Evolutionary conservation across 2,113 vertebrate genomes (phyloP), one percentile per base, ranked within the genome.

Genomic region (Nothobranchius kuhntae): DNA sequence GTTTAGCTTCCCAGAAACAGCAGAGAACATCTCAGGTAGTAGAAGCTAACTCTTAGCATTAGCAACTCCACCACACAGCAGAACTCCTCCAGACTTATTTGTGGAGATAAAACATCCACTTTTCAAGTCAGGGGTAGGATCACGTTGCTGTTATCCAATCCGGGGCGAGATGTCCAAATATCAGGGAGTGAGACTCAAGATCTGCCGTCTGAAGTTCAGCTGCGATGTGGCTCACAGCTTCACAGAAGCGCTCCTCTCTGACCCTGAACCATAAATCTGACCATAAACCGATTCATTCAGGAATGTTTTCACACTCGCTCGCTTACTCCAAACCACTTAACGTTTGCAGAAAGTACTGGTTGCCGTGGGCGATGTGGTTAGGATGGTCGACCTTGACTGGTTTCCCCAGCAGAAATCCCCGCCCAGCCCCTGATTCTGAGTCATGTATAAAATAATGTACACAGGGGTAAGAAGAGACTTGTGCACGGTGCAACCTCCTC

Each of bases 321-420:
- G 54, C 72, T 66, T 44, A 38, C 59, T 70, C 71, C 46, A 70
- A 82, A 80, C 52, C 68, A 55, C 82, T 71, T 60, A 1, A 26
- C 47, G 52, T 65, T 51, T 70, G 78, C 76, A 85, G 75, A 79
- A 78, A 68, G 66, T 53, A 53, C 60, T 36, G 51, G 73, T 60
- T 61, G 61, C 38, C 65, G 68, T 47, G 75, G 69, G 55, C 0
- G 44, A n/a, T 54, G 73, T 61, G 62, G 83, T 84, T 62, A 30
- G 14, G 14, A 53, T 44, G 59, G 71, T 38, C 38, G 10, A 48
- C 53, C 53, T 65, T 83, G 75, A 61, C 71, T 13, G 5, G 13
- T 55, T 14, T 75, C 61, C 68, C 53, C 40, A 44, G 61, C 14
- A 13, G 67, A 53, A 59, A 53, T 53, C 62, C 35, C 56, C 47